Percentiles rank a stretch among this genome's conserved stretches.
These are phyloP conservation scores for Reticulitermes lucifugus DNA, from an alignment of 2,888 invertebrate genomes.

Conservation along the genomic window DNA sequence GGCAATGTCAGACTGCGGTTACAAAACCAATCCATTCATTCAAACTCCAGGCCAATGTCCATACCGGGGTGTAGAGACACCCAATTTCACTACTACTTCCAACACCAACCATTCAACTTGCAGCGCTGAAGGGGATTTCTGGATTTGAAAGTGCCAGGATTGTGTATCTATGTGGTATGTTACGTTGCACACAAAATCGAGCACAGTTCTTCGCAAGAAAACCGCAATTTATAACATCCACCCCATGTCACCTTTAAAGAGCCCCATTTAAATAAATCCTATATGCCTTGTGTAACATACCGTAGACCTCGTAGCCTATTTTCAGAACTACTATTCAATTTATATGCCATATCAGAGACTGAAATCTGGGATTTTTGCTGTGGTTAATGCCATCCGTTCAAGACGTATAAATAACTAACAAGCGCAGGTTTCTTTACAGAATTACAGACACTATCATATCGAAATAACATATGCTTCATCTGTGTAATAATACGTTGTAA, in stretches of 20 bases:
- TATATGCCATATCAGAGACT: no score
- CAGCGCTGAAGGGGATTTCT: slow-evolving; percentile 1
- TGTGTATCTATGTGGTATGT: slow-evolving; percentile 21
- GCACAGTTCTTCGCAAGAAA: background rate
- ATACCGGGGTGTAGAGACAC: background rate
- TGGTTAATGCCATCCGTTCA: no score
- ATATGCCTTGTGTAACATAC: no score
- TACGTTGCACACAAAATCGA: background rate
- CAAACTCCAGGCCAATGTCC: slow-evolving; percentile 6
- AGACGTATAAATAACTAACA: no score
- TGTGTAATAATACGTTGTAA: no score
- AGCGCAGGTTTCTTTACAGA: no score
- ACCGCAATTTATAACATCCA: background rate
- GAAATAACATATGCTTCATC: no score
- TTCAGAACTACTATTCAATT: no score
- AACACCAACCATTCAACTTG: slow-evolving; percentile 13
- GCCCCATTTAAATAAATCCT: no score
- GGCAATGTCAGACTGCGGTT: slow-evolving; percentile 30
- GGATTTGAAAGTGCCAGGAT: background rate
- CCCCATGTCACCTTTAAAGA: background rate
- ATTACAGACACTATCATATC: no score
- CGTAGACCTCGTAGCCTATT: no score
- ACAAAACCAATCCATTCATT: slow-evolving; percentile 35
- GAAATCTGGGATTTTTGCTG: no score
- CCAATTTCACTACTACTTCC: background rate